Conservation (phyloP, 2,113 vertebrate species). For the Prionailurus viverrinus region DNA sequence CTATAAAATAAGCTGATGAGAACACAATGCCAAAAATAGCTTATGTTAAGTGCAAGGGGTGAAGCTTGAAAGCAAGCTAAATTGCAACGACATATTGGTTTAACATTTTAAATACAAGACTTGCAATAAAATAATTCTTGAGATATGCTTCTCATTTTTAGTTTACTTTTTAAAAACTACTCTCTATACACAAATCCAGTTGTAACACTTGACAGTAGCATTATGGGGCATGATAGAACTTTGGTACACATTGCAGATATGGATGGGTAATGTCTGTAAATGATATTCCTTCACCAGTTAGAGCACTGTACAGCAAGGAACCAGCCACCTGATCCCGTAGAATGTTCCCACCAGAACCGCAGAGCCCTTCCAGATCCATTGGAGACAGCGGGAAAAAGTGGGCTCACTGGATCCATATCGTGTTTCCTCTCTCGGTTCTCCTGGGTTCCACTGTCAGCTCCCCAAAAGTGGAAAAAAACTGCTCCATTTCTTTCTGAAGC, state of each 20-base stretch:
- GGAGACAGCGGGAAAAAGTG: not conserved
- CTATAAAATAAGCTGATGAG: constrained; percentile 91
- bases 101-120: constrained; percentile 94
- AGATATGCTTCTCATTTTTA: constrained; percentile 87
- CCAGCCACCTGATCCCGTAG: constrained; percentile 85
- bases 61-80: constrained; percentile 94
- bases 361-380: constrained; percentile 54
- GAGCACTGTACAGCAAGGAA: constrained; percentile 85
- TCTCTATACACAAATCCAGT: constrained; percentile 93
- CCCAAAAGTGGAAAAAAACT: constrained; percentile 98
- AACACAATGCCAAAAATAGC: constrained; percentile 93
- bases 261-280: constrained; percentile 78
- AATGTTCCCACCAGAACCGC: constrained; percentile 71
- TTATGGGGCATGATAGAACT: constrained; percentile 84
- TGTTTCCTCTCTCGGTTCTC: constrained; percentile 93
- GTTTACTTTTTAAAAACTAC: constrained; percentile 84
- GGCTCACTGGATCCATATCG: constrained; percentile 98
- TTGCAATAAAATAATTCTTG: constrained; percentile 93
- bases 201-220: constrained; percentile 90
- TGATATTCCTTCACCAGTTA: constrained; percentile 81
- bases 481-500: constrained; percentile 99
- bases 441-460: constrained; percentile 96
- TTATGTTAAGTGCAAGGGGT: constrained; percentile 94
- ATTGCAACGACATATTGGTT: constrained; percentile 90
- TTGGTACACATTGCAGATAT: constrained; percentile 88